Base-by-base conservation (phyloP, 2,888 invertebrate genomes). In the Aromia moschata region DNA sequence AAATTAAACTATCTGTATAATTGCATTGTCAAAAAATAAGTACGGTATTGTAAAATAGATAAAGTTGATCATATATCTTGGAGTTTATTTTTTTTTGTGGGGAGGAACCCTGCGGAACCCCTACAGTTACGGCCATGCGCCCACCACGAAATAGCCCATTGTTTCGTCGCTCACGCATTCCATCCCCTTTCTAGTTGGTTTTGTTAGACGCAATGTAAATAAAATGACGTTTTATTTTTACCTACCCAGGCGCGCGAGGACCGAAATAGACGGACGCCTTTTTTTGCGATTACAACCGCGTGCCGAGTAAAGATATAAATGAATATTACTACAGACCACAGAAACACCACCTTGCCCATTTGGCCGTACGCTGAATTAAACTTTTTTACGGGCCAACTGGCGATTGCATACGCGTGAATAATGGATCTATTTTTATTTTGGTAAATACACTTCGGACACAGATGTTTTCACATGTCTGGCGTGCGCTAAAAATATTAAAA, bases 401-500 rank as follows among this genome's bases (percentile, higher is more conserved):
- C 10, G 25, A 25, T 2, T 7, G 36, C 33, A 17, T 17, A 31
- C 12, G 36, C 18, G 47, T 9, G 17, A 11, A 18, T 12, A 49
- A 36, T 18, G 25, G 25, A 20, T 49, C 47, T 49, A 56, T 56
- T 56, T 46, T 41, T 47, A 41, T 20, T 56, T 43, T 43, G n/a
- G 47, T 47, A 56, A 56, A 56, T 47, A 56, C 14, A 33, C 46
- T 47, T 47, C 25, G 18, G 40, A 9, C 9, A 37, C 56, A 56
- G 46, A 56, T 56, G 56, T 40, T 47, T 31, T 41, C 15, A 41
- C 33, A 36, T 16, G 47, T 37, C 41, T 33, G 11, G 17, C 33
- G 15, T 40, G 45, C n/a, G 47, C 56, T 47, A 56, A 56, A 56
- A 56, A 56, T 47, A 47, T 47, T 47, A 11, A 47, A 56, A 56